Percentiles rank a stretch among this genome's conserved stretches.
Evolutionary conservation across 2,888 invertebrate genomes (phyloP).

Genomic region (Pardosa pseudoannulata): DNA sequence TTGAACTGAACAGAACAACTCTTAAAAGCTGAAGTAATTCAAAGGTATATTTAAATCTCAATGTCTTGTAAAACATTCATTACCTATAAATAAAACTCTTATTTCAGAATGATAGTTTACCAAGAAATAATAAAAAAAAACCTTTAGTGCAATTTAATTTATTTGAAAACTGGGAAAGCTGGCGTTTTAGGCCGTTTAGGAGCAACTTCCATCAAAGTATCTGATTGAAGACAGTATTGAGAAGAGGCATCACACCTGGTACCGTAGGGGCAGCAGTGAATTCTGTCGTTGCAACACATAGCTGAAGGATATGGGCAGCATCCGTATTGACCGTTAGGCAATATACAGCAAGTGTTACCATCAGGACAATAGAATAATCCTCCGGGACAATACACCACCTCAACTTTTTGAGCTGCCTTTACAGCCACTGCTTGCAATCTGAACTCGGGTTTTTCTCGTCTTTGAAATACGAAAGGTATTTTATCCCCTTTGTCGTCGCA

Average conservation of each 20-base stretch:
- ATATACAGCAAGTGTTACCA: conserved; percentile 36
- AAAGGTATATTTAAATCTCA: too few species aligned
- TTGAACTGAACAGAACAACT: too few species aligned
- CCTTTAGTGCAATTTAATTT: too few species aligned
- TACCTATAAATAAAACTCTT: too few species aligned
- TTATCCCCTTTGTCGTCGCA: conserved; percentile 24
- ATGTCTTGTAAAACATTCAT: too few species aligned
- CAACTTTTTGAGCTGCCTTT: conserved; percentile 13
- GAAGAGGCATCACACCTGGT: conserved; percentile 39
- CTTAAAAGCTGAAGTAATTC: too few species aligned
- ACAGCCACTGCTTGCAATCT: conserved; percentile 5
- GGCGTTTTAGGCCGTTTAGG: conserved; percentile 11
- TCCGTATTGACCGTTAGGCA: conserved; percentile 33
- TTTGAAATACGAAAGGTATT: conserved; percentile 12
- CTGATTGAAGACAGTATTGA: conserved; percentile 30
- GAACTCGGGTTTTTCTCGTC: not conserved
- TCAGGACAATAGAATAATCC: conserved; percentile 39
- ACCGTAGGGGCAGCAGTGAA: conserved; percentile 50
- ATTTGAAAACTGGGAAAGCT: too few species aligned
- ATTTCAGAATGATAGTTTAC: too few species aligned
- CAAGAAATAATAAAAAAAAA: too few species aligned
- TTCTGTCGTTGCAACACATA: conserved; percentile 41
- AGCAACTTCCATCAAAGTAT: conserved; percentile 10
- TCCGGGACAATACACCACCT: conserved; percentile 50
- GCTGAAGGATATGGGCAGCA: conserved; percentile 51